A percentile compares a stretch with the other conserved stretches of the same genome.
These are phyloP conservation scores for Cephalotes varians DNA, from an alignment of 2,888 invertebrate species.

Conservation along the genomic window DNA sequence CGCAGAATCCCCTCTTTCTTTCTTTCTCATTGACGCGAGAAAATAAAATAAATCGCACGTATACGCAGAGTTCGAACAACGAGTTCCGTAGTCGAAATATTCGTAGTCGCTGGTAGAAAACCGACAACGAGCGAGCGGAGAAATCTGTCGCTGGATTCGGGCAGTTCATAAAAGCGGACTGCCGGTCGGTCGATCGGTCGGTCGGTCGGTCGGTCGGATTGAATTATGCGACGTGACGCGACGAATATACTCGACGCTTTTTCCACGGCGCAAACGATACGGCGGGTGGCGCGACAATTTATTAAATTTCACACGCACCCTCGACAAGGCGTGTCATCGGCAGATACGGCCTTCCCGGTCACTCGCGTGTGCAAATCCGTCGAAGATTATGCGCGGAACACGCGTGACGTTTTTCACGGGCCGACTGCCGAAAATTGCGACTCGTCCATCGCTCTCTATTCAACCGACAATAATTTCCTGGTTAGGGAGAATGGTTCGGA, in stretches of 20 bases:
- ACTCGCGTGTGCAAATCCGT: slow-evolving; percentile 49
- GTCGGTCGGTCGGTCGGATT: slow-evolving; percentile 25
- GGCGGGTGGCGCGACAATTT: slow-evolving; percentile 62
- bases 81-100: slow-evolving; percentile 12
- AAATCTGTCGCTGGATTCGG: slow-evolving; percentile 4
- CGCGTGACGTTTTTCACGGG: slow-evolving; percentile 45
- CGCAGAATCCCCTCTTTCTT: background rate
- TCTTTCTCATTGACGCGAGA: background rate
- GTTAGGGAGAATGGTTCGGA: slow-evolving; percentile 44
- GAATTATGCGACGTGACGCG: slow-evolving; percentile 51
- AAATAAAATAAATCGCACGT: slow-evolving; percentile 26
- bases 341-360: slow-evolving; percentile 59
- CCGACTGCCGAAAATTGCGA: slow-evolving; percentile 38
- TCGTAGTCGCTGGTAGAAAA: background rate
- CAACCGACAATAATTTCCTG: slow-evolving; percentile 40
- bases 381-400: slow-evolving; percentile 62
- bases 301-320: slow-evolving; percentile 71
- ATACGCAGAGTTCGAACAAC: background rate
- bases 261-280: slow-evolving; percentile 27
- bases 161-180: slow-evolving; percentile 25
- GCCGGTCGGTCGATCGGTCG: background rate
- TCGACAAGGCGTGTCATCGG: slow-evolving; percentile 69
- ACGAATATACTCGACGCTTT: slow-evolving; percentile 46
- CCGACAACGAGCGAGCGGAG: slow-evolving; percentile 25
- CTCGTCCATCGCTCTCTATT: slow-evolving; percentile 18